These are phyloP conservation scores for Mycetomoellerius zeteki DNA, from an alignment of 1,140 invertebrate species.

Conservation along the genomic window DNA sequence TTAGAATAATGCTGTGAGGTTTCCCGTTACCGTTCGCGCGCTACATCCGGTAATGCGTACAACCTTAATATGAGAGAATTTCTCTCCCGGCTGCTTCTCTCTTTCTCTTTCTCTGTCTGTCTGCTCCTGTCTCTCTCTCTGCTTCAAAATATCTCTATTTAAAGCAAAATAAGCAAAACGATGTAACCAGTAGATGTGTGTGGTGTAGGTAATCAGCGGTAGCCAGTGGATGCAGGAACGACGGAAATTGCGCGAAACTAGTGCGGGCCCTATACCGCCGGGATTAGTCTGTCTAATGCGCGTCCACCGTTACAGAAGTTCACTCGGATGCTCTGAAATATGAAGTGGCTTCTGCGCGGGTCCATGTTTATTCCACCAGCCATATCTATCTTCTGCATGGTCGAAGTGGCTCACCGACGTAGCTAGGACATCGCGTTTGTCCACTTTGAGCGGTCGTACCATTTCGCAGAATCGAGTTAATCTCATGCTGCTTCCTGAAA, in stretches of 20 bases:
- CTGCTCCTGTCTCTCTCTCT: background rate
- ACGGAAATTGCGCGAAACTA: slow-evolving; percentile 73
- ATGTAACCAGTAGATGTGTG: slow-evolving; percentile 47
- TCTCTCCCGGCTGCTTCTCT: slow-evolving; percentile 23
- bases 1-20: slow-evolving; percentile 55
- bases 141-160: slow-evolving; percentile 63
- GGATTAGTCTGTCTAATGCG: slow-evolving; percentile 73
- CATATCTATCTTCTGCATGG: slow-evolving; percentile 64
- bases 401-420: slow-evolving; percentile 57
- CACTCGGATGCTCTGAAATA: slow-evolving; percentile 69
- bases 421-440: slow-evolving; percentile 62
- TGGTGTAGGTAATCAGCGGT: slow-evolving; percentile 69
- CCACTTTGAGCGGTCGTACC: slow-evolving; percentile 56
- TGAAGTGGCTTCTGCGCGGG: slow-evolving; percentile 63
- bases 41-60: slow-evolving; percentile 22
- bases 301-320: slow-evolving; percentile 63
- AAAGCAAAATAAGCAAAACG: slow-evolving; percentile 67
- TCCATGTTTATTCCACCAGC: slow-evolving; percentile 64
- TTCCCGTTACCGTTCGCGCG: slow-evolving; percentile 38
- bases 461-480: slow-evolving; percentile 59
- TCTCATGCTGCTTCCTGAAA: slow-evolving; percentile 56
- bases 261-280: slow-evolving; percentile 61
- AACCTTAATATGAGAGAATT: slow-evolving; percentile 45
- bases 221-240: slow-evolving; percentile 63
- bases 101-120: background rate